phyloP scores from a whole-genome alignment of 53 echinoderm and acorn worm genomes.

The Holothuria scabra region DNA sequence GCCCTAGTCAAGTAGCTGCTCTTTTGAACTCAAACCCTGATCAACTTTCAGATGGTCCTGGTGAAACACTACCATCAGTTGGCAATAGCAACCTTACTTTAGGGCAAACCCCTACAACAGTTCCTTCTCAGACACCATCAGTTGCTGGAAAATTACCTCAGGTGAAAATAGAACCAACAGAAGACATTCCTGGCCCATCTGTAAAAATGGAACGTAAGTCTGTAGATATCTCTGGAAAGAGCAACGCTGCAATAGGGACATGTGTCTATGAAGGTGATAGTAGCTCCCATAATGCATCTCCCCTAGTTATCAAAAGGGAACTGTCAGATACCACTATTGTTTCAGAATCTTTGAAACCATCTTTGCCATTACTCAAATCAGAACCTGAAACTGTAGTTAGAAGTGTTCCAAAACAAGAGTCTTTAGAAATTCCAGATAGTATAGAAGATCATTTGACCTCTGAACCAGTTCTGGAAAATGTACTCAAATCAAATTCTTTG shows the following conservation, averaged over 20 bases:
- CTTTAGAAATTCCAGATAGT: constrained; percentile 45
- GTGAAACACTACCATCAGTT: too few species aligned
- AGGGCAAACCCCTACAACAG: not conserved
- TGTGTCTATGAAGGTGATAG: too few species aligned
- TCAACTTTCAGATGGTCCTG: not conserved
- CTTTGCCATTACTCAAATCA: not conserved
- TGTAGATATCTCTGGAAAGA: not conserved
- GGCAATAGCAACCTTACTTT: not conserved
- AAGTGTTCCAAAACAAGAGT: constrained; percentile 34
- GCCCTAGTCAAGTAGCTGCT: not conserved
- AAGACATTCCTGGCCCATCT: constrained; percentile 1
- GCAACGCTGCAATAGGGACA: too few species aligned
- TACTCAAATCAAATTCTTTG: constrained; percentile 28
- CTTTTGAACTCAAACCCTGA: not conserved
- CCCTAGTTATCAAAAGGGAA: not conserved
- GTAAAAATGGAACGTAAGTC: constrained; percentile 1
- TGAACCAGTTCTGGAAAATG: constrained; percentile 34
- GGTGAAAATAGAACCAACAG: constrained; percentile 33
- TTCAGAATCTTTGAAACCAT: not conserved
- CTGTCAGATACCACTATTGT: not conserved
- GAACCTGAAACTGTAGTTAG: not conserved
- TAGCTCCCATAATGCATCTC: not conserved
- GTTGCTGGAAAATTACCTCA: not conserved
- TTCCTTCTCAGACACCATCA: not conserved
- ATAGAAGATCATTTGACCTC: constrained; percentile 34